These are phyloP conservation scores for Perca fluviatilis DNA, from an alignment of 2,113 vertebrate species.

Conservation along the genomic window DNA sequence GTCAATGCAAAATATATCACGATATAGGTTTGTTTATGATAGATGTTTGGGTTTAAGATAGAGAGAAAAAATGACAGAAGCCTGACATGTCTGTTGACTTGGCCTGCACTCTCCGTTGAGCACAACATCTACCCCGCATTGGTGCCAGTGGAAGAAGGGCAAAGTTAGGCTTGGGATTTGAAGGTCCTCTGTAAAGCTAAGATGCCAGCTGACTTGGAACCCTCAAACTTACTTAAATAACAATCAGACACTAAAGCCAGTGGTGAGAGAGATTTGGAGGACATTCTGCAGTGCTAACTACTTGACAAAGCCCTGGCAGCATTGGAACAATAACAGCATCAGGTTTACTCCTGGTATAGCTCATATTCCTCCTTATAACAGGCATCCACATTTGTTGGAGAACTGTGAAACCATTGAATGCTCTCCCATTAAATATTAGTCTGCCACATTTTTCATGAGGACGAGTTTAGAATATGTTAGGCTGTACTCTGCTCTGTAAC, in stretches of 20 bases:
- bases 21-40: neutral
- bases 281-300: conserved; percentile 32
- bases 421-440: neutral
- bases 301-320: conserved; percentile 19
- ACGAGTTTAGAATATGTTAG: neutral
- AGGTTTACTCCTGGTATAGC: conserved; percentile 10
- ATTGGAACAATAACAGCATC: conserved; percentile 35
- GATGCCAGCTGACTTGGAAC: conserved; percentile 55
- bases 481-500: conserved; percentile 16
- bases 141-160: conserved; percentile 53
- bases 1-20: neutral
- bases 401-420: neutral
- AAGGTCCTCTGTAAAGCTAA: conserved; percentile 41
- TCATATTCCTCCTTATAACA: neutral
- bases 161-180: conserved; percentile 50
- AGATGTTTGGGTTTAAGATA: neutral
- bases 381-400: neutral
- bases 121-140: conserved; percentile 11
- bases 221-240: conserved; percentile 55
- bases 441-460: neutral
- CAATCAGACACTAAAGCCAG: conserved; percentile 39
- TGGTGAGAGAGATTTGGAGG: conserved; percentile 37
- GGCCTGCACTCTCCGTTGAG: conserved; percentile 9
- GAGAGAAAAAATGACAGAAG: neutral
- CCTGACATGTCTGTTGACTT: conserved; percentile 27